Conservation (phyloP, 1,140 invertebrate species). For the Saccostrea glomerata region DNA sequence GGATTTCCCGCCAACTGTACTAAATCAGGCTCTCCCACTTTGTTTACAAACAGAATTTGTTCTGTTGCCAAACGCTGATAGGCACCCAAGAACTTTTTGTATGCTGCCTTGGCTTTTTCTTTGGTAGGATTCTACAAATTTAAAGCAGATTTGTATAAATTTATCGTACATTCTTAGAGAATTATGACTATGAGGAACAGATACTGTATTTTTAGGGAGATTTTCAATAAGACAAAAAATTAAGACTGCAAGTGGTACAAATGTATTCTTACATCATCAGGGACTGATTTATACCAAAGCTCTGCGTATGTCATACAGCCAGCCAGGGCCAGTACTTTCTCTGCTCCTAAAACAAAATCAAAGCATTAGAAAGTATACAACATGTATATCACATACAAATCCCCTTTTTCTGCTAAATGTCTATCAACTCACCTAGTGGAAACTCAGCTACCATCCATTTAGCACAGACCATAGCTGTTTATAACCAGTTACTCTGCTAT, state of each 20-base stretch:
- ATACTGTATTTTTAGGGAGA: background rate
- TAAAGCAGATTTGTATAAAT: background rate
- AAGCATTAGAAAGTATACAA: background rate
- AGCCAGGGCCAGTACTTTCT: conserved; percentile 69
- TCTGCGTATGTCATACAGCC: conserved; percentile 65
- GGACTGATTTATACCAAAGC: conserved; percentile 64
- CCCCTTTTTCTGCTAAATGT: background rate
- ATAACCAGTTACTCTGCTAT: background rate
- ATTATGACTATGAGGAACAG: no score
- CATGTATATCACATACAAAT: no score
- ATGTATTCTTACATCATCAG: conserved; percentile 54
- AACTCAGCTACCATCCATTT: conserved; percentile 69
- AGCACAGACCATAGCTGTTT: conserved; percentile 60
- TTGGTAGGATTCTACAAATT: conserved; percentile 59
- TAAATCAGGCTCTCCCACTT: conserved; percentile 64
- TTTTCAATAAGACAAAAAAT: background rate
- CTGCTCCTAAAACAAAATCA: conserved; percentile 67
- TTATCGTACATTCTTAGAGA: no score
- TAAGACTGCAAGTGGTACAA: background rate
- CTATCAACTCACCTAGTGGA: conserved; percentile 61
- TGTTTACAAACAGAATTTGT: conserved; percentile 65
- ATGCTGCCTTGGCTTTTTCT: conserved; percentile 66
- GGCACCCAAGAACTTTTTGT: conserved; percentile 65
- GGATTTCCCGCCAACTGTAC: conserved; percentile 62
- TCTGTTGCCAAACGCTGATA: conserved; percentile 67